Evolutionary conservation across 1,140 invertebrate genomes (phyloP).

Genomic region (Drosophila gunungcola): DNA sequence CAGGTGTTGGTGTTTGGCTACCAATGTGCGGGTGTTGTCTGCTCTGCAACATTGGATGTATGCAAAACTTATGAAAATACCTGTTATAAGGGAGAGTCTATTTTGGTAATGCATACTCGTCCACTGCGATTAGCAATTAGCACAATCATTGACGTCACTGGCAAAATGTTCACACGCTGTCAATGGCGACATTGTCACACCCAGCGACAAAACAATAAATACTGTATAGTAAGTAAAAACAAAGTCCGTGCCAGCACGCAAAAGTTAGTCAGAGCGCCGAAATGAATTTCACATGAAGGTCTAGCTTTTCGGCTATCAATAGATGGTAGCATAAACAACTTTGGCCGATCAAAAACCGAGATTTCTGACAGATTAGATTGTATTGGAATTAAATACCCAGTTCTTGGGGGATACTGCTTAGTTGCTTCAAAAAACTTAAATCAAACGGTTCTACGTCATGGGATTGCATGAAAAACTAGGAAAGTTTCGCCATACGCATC

Average conservation of each 20-base stretch:
- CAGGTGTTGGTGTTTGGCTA: conserved; percentile 1
- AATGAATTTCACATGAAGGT: conserved; percentile 33
- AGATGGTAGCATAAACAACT: conserved; percentile 6
- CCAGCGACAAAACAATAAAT: neutral
- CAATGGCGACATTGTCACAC: conserved; percentile 9
- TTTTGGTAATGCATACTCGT: conserved; percentile 6
- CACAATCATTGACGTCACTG: conserved; percentile 43
- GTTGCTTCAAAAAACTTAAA: neutral
- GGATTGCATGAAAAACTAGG: conserved; percentile 37
- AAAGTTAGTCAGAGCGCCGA: conserved; percentile 21
- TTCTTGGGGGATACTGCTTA: conserved; percentile 12
- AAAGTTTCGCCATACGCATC: conserved; percentile 11
- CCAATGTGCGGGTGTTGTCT: conserved; percentile 9
- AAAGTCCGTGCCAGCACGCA: conserved; percentile 12
- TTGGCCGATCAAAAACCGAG: conserved; percentile 1
- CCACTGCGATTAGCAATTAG: conserved; percentile 13
- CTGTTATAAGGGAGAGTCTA: neutral
- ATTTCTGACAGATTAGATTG: conserved; percentile 38
- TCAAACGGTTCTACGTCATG: conserved; percentile 25
- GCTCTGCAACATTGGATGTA: neutral
- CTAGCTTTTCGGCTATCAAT: conserved; percentile 19
- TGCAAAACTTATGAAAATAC: conserved; percentile 11
- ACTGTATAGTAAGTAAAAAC: conserved; percentile 12
- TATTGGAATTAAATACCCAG: conserved; percentile 20
- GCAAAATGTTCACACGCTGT: conserved; percentile 43